These are phyloP conservation scores for Drosophila watanabei DNA, from an alignment of 1,140 invertebrate genomes.

Conservation along the genomic window DNA sequence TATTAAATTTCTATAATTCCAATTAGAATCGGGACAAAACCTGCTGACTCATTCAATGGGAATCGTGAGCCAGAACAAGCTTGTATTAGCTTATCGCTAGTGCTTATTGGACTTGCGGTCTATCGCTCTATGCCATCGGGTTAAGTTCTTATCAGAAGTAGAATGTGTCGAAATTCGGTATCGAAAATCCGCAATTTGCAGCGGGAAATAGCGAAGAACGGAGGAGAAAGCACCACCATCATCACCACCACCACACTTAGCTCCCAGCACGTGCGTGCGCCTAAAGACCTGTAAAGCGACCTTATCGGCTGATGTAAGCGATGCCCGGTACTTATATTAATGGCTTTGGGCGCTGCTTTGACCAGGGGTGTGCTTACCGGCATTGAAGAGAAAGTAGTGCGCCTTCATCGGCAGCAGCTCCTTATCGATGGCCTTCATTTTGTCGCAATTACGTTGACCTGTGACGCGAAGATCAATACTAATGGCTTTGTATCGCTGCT, in stretches of 20 bases:
- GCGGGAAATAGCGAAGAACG: background rate
- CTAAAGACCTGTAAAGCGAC: constrained; percentile 9
- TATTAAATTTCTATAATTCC: constrained; percentile 5
- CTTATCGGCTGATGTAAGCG: constrained; percentile 49
- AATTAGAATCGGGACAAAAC: constrained; percentile 13
- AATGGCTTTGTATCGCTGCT: constrained; percentile 13
- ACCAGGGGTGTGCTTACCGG: constrained; percentile 88
- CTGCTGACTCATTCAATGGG: constrained; percentile 4
- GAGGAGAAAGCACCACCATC: background rate
- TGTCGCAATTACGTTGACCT: constrained; percentile 22
- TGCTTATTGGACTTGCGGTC: constrained; percentile 11
- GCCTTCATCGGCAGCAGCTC: constrained; percentile 93
- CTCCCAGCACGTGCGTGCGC: constrained; percentile 31
- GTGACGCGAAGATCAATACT: constrained; percentile 36
- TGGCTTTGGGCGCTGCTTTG: constrained; percentile 13
- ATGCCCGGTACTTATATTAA: constrained; percentile 36
- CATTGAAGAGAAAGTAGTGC: constrained; percentile 95
- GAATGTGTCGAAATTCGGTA: constrained; percentile 3
- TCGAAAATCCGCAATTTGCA: constrained; percentile 7
- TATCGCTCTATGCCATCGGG: background rate
- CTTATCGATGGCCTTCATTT: constrained; percentile 88
- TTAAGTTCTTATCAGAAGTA: constrained; percentile 35
- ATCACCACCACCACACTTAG: background rate
- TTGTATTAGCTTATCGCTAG: constrained; percentile 30
- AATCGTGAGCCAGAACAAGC: constrained; percentile 21